phyloP scores from a whole-genome alignment of 2,113 vertebrate genomes.

The Tragulus kanchil region DNA sequence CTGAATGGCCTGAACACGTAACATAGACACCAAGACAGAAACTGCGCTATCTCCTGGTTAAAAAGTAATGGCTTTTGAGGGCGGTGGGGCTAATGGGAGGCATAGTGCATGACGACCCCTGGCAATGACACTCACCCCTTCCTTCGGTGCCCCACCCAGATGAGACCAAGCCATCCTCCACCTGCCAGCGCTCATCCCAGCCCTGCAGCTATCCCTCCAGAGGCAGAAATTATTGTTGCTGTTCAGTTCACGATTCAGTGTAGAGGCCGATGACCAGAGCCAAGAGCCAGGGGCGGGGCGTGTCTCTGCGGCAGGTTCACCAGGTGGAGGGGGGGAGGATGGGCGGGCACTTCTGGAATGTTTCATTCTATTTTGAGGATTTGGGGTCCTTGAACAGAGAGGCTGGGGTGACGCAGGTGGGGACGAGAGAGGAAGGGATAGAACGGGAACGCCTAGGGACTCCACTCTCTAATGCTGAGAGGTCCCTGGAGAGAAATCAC shows the following conservation, averaged over 20 bases:
- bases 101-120: rapidly evolving
- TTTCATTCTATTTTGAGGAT: not conserved
- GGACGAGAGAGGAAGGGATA: not conserved
- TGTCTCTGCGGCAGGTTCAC: not conserved
- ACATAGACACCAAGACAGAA: not conserved
- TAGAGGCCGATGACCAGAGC: not conserved
- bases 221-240: not conserved
- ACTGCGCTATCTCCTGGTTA: not conserved
- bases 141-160: not conserved
- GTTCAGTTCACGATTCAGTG: too few species aligned
- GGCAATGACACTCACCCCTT: rapidly evolving
- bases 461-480: not conserved
- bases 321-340: not conserved
- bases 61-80: not conserved
- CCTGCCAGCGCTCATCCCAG: rapidly evolving
- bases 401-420: not conserved
- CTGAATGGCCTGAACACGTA: not conserved
- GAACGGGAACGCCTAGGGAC: not conserved
- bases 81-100: not conserved
- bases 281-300: not conserved
- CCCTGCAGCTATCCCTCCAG: not conserved
- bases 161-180: not conserved
- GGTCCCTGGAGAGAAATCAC: not conserved
- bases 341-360: not conserved
- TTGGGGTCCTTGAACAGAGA: not conserved